Conservation (phyloP, 2,113 vertebrate species). For the Nanorana parkeri region DNA sequence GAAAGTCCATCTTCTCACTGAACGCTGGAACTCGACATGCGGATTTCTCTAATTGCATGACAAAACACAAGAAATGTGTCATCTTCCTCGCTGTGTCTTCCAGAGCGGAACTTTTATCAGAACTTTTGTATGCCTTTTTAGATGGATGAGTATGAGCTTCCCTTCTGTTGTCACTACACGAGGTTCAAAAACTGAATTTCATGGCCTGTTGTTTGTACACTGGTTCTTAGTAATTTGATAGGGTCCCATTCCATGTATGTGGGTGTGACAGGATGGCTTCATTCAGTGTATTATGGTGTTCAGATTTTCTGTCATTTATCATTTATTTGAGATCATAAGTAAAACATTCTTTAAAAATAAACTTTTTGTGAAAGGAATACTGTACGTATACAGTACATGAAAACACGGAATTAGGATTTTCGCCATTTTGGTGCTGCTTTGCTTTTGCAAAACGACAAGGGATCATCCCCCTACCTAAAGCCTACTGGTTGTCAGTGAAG, state of each 20-base stretch:
- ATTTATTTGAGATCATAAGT: too few relatives aligned
- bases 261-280: too few relatives aligned
- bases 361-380: too few relatives aligned
- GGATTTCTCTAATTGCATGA: conserved; percentile 41
- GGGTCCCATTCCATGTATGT: not conserved
- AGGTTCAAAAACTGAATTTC: not conserved
- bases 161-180: not conserved
- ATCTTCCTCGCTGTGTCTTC: not conserved
- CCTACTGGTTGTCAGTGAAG: too few relatives aligned
- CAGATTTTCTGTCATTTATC: too few relatives aligned
- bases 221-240: not conserved
- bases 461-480: too few relatives aligned
- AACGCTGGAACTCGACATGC: not conserved
- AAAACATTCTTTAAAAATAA: too few relatives aligned
- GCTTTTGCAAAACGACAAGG: too few relatives aligned
- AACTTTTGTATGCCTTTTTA: not conserved
- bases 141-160: not conserved
- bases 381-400: too few relatives aligned
- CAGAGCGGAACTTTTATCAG: not conserved
- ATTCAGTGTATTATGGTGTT: too few relatives aligned
- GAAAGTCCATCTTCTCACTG: conserved; percentile 51
- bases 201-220: not conserved
- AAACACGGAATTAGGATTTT: too few relatives aligned
- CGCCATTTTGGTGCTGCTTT: too few relatives aligned
- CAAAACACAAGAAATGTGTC: conserved; percentile 13